A percentile compares a stretch with the other conserved stretches of the same genome.
Conservation (phyloP, 2,113 vertebrate genomes). For the Cervus canadensis region DNA sequence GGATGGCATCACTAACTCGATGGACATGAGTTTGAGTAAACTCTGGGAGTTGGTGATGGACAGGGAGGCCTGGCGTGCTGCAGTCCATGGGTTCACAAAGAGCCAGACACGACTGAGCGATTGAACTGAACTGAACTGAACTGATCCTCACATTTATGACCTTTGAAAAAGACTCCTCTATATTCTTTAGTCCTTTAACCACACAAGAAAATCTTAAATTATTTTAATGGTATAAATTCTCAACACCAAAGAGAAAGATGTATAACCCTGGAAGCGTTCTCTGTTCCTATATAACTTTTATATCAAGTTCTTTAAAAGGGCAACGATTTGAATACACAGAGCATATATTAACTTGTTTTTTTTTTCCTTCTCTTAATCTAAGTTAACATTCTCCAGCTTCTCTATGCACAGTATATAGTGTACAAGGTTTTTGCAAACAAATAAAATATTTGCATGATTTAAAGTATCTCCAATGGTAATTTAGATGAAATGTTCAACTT, state of each 20-base stretch:
- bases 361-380: not conserved
- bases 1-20: not conserved
- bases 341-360: not conserved
- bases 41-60: not conserved
- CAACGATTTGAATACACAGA: not conserved
- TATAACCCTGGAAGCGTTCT: not conserved
- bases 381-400: not conserved
- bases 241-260: not conserved
- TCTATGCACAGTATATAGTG: not conserved
- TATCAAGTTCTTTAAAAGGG: not conserved
- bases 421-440: not conserved
- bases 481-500: not conserved
- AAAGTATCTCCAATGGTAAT: not conserved
- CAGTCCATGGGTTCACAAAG: not conserved
- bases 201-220: not conserved
- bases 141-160: not conserved
- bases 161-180: not conserved
- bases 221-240: not conserved
- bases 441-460: not conserved
- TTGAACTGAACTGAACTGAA: not conserved
- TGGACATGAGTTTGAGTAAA: not conserved
- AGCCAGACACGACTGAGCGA: accelerated
- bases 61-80: not conserved
- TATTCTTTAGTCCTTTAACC: not conserved
- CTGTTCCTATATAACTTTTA: not conserved